phyloP scores from a whole-genome alignment of 2,888 invertebrate species.

The Drosophila borborema region DNA sequence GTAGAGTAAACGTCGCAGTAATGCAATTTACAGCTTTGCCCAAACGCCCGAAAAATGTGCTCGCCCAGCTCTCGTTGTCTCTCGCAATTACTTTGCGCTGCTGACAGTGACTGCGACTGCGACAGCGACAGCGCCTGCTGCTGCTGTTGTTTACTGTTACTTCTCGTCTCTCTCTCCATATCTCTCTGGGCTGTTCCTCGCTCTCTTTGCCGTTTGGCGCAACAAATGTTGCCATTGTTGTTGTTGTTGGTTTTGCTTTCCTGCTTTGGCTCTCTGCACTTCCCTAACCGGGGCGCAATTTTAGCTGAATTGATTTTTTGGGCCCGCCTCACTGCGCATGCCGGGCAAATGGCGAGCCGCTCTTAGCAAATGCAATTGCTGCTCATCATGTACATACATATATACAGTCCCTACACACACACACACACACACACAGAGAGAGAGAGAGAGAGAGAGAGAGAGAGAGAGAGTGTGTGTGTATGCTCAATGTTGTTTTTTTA shows the following conservation, averaged over 20 bases:
- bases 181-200: not conserved
- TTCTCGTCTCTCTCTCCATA: not conserved
- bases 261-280: slow-evolving; percentile 58
- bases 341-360: slow-evolving; percentile 61
- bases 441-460: not conserved
- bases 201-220: slow-evolving; percentile 50
- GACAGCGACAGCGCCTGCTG: slow-evolving; percentile 4
- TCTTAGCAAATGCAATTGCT: slow-evolving; percentile 58
- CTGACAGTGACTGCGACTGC: slow-evolving; percentile 15
- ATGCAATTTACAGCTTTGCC: slow-evolving; percentile 73
- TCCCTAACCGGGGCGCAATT: slow-evolving; percentile 75
- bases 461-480: not conserved
- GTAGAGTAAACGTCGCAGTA: slow-evolving; percentile 54
- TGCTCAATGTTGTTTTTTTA: slow-evolving; percentile 16
- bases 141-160: slow-evolving; percentile 14
- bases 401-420: slow-evolving; percentile 3
- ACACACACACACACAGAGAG: not conserved
- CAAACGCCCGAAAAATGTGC: slow-evolving; percentile 14
- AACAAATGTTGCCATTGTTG: slow-evolving; percentile 76
- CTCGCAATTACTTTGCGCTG: slow-evolving; percentile 58
- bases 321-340: slow-evolving; percentile 74
- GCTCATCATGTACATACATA: not conserved
- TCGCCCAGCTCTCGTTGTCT: slow-evolving; percentile 16
- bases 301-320: slow-evolving; percentile 84
- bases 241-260: slow-evolving; percentile 23